phyloP scores from a whole-genome alignment of 2,797 vertebrate genomes.

The Benthosema pterotum region DNA sequence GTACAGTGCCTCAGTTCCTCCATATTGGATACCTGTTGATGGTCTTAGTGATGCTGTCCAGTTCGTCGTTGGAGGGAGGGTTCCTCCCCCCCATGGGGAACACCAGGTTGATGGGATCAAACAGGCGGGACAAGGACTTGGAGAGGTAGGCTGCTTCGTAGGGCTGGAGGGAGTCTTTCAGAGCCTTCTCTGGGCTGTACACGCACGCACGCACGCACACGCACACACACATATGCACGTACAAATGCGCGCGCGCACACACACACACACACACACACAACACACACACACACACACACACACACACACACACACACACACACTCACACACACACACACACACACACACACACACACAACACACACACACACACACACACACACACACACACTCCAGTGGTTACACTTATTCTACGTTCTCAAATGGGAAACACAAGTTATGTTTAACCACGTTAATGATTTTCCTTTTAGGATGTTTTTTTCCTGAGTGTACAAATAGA shows the following conservation, averaged over 20 bases:
- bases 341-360: background rate
- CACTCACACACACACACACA: slow-evolving; percentile 5
- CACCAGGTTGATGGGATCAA: slow-evolving; percentile 97
- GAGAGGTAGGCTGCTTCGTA: slow-evolving; percentile 97
- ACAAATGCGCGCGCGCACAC: slow-evolving; percentile 8
- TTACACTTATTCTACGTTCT: too few relatives aligned
- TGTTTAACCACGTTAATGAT: too few relatives aligned
- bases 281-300: background rate
- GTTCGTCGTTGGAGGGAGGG: slow-evolving; percentile 91
- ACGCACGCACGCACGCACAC: slow-evolving; percentile 10
- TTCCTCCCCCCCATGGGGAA: slow-evolving; percentile 93
- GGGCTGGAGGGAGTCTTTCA: slow-evolving; percentile 90
- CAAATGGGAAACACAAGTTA: too few relatives aligned
- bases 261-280: slow-evolving; percentile 14
- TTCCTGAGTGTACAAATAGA: too few relatives aligned
- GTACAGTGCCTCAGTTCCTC: too few relatives aligned
- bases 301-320: slow-evolving; percentile 4
- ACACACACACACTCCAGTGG: background rate
- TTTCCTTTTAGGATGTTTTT: too few relatives aligned
- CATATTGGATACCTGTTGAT: slow-evolving; percentile 96
- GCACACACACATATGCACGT: slow-evolving; percentile 12
- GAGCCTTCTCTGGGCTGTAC: slow-evolving; percentile 89
- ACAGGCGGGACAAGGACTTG: slow-evolving; percentile 95
- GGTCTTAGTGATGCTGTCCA: slow-evolving; percentile 95
- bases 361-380: background rate